Evolutionary conservation across 2,113 vertebrate species (phyloP).

Genomic region (Delphinapterus leucas): DNA sequence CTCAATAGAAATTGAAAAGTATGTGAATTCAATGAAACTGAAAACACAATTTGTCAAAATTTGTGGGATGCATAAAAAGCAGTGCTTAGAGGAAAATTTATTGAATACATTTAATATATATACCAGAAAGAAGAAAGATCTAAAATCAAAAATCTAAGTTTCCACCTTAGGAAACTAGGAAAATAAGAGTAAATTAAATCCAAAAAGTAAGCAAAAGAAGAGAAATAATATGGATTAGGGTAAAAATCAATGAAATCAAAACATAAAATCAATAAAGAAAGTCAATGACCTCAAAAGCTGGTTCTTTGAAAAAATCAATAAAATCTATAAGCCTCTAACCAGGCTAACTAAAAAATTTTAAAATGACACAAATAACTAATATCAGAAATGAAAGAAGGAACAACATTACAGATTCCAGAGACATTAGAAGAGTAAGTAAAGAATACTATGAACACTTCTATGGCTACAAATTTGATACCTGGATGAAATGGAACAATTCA

Average conservation of each 20-base stretch:
- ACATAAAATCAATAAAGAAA: background rate
- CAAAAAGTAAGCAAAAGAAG: background rate
- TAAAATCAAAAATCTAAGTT: background rate
- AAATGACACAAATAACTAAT: background rate
- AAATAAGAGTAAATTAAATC: background rate
- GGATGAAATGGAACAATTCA: background rate
- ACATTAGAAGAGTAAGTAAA: background rate
- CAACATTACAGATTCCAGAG: background rate
- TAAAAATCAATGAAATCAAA: background rate
- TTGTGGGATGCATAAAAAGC: background rate
- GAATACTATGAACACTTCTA: background rate
- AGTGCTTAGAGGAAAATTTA: background rate
- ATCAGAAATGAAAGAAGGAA: background rate
- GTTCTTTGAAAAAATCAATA: background rate
- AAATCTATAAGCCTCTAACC: background rate
- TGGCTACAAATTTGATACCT: background rate
- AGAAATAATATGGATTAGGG: background rate
- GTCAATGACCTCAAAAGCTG: background rate
- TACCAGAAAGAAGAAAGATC: background rate
- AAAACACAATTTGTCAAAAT: background rate
- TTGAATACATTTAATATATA: background rate
- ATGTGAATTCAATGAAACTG: background rate
- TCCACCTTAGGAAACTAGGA: background rate
- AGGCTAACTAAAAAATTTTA: background rate
- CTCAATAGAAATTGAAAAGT: background rate